Base-by-base conservation (phyloP, 2,797 vertebrate genomes). In the Lemur catta region DNA sequence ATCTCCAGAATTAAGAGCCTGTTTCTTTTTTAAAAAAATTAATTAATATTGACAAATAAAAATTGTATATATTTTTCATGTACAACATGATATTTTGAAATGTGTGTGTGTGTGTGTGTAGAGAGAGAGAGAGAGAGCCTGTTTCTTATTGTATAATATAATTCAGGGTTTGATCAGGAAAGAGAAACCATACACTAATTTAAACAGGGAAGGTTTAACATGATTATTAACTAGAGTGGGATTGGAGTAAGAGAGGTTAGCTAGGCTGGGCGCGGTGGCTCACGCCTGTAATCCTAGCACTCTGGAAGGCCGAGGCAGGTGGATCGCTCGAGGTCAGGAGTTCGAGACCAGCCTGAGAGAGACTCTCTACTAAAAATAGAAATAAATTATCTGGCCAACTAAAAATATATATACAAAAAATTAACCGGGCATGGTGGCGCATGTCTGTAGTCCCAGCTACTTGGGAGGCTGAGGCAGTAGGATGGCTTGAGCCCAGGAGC, bases 161-260 rank as follows among this genome's bases (percentile, higher is more conserved):
- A 94, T 5, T 75, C 46, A 69, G 30, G 22, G 7, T 81, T 35
- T 91, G 38, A 76, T 81, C 5, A 38, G 20, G n/a, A 93, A 46
- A 75, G 52, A 93, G 69, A 96, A 95, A 71, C 30, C 22, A 87
- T n/a, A 90, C 61, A 82, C 41, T 72, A 76, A 78, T 90, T 72
- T 90, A 71, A 97, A 85, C 65, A 59, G 48, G 24, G 35, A 74
- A 76, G 79, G 13, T 35, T 75, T 88, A 74, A 55, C n/a, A 55
- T 84, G 48, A 91, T 55, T 71, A 67, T 78, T 78, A 59, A 4
- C 24, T 26, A 59, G 57, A 59, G 57, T 75, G 28, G 6, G 24
- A 81, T n/a, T 46, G 46, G 35, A 85, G 22, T 92, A 75, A 38
- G 46, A 85, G 48, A 33, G 50, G 76, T 95, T 81, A 52, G 10